Evolutionary conservation across 1,140 invertebrate genomes (phyloP).

Genomic region (Cydia amplana): DNA sequence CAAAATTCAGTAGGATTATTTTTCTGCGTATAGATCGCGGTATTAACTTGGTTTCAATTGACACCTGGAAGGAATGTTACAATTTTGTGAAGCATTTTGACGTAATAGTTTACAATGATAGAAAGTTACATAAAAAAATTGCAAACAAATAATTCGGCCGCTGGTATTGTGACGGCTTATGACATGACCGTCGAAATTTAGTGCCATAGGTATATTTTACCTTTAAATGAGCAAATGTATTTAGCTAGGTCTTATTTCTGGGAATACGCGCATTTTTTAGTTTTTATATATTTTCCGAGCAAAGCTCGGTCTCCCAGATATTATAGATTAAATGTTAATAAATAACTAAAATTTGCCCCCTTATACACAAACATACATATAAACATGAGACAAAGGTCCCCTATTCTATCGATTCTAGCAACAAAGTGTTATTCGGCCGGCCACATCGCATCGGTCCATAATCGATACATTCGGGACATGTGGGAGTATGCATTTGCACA

Average conservation of each 20-base stretch:
- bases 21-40: no score
- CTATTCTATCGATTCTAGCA: neutral
- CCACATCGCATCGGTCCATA: neutral
- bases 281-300: no score
- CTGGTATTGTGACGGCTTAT: neutral
- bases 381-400: neutral
- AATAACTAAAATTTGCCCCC: neutral
- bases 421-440: neutral
- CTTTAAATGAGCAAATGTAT: no score
- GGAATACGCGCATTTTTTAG: no score
- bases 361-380: neutral
- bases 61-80: conserved; percentile 5
- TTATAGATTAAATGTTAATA: no score
- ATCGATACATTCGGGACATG: neutral
- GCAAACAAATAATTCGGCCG: neutral
- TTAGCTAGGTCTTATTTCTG: no score
- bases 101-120: conserved; percentile 6
- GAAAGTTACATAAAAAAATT: conserved; percentile 9
- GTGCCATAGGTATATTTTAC: no score
- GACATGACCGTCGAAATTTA: no score
- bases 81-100: neutral
- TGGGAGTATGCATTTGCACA: neutral
- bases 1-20: neutral
- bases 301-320: no score
- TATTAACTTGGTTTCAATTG: neutral